A percentile compares a stretch with the other conserved stretches of the same genome.
These are phyloP conservation scores for Scomber scombrus DNA, from an alignment of 2,113 vertebrate species.

Conservation along the genomic window DNA sequence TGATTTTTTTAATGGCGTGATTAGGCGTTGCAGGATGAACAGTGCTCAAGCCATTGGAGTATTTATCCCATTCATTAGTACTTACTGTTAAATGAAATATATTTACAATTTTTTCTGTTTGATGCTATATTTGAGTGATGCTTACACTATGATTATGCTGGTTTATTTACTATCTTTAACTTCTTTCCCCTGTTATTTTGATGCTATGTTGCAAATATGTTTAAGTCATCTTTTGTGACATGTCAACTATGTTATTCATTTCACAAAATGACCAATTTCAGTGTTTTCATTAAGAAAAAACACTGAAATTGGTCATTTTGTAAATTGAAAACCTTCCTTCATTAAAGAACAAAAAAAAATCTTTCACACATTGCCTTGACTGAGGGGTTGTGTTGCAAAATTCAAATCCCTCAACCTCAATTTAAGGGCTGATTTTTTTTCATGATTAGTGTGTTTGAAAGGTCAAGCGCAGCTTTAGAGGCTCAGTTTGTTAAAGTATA, in stretches of 20 bases:
- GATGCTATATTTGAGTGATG: neutral
- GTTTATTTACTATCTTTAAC: too few species aligned
- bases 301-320: too few species aligned
- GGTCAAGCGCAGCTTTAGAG: slow-evolving; percentile 28
- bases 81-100: too few species aligned
- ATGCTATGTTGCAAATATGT: too few species aligned
- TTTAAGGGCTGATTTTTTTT: neutral
- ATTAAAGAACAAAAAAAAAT: slow-evolving; percentile 6
- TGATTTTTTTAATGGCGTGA: slow-evolving; percentile 50
- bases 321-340: too few species aligned
- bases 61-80: slow-evolving; percentile 33
- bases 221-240: too few species aligned
- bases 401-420: slow-evolving; percentile 6
- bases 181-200: too few species aligned
- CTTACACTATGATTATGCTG: too few species aligned
- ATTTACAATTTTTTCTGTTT: neutral
- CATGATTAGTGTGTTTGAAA: slow-evolving; percentile 14
- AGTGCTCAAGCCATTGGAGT: slow-evolving; percentile 37
- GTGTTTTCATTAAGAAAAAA: too few species aligned
- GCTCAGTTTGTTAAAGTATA: slow-evolving; percentile 18
- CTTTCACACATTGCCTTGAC: neutral
- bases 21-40: slow-evolving; percentile 50
- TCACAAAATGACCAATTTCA: too few species aligned
- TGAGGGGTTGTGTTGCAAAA: neutral
- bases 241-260: too few species aligned